phyloP scores from a whole-genome alignment of 2,797 vertebrate genomes.

The Amblyopsis hoosieri region DNA sequence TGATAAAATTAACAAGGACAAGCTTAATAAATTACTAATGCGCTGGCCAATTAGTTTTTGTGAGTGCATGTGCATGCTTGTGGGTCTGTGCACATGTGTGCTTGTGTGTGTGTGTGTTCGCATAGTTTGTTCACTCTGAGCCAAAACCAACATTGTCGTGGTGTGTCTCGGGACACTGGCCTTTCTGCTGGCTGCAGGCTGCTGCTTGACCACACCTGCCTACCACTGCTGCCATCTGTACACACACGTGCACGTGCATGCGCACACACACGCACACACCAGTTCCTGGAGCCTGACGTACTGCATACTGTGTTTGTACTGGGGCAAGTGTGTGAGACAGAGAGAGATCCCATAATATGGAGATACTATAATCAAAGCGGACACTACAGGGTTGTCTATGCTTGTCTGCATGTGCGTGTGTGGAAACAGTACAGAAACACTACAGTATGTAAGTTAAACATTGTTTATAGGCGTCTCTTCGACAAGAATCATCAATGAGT shows the following conservation, averaged over 20 bases:
- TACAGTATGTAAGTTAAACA: conserved; percentile 17
- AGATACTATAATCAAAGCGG: too few relatives aligned
- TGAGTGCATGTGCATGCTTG: conserved; percentile 12
- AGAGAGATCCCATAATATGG: background rate
- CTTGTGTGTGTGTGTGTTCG: conserved; percentile 22
- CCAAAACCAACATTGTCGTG: conserved; percentile 28
- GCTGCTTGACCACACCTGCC: conserved; percentile 18
- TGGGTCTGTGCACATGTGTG: conserved; percentile 13
- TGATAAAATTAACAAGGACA: conserved; percentile 78
- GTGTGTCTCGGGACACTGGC: background rate
- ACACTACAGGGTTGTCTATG: background rate
- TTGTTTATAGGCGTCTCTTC: conserved; percentile 26
- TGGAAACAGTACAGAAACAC: background rate
- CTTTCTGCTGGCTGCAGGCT: background rate
- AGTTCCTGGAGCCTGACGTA: conserved; percentile 1
- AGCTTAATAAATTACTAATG: conserved; percentile 81
- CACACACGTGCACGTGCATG: conserved; percentile 30
- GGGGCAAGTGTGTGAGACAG: background rate
- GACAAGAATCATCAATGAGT: conserved; percentile 66
- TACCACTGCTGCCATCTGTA: conserved; percentile 15
- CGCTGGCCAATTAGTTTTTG: conserved; percentile 76
- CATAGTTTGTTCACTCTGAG: conserved; percentile 1
- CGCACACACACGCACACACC: conserved; percentile 7
- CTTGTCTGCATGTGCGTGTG: conserved; percentile 6
- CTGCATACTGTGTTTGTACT: conserved; percentile 17